These are phyloP conservation scores for Periophthalmus magnuspinnatus DNA, from an alignment of 2,797 vertebrate genomes.

Conservation along the genomic window DNA sequence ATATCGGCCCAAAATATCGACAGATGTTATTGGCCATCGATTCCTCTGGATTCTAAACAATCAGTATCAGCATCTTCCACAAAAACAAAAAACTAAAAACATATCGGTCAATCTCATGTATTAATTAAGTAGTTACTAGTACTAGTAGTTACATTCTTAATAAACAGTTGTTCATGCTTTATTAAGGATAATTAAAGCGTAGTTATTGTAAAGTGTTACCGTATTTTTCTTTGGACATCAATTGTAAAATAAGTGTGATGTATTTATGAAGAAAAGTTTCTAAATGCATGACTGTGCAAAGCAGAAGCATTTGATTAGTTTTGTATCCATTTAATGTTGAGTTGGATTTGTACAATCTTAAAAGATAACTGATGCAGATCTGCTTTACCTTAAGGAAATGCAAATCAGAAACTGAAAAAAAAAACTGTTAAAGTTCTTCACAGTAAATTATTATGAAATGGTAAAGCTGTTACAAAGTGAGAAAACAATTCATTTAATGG, in stretches of 20 bases:
- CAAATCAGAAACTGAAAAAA: neutral
- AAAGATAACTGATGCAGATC: constrained; percentile 2
- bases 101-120: too few species aligned
- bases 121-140: too few species aligned
- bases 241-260: constrained; percentile 6
- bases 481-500: neutral
- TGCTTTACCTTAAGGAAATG: neutral
- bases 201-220: too few species aligned
- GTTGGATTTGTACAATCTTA: constrained; percentile 9
- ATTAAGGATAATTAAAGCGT: too few species aligned
- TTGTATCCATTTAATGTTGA: constrained; percentile 5
- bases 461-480: neutral
- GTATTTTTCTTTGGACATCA: constrained; percentile 8
- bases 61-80: too few species aligned
- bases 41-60: too few species aligned
- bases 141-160: too few species aligned
- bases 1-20: too few species aligned
- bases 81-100: too few species aligned
- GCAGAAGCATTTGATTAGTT: constrained; percentile 1
- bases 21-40: too few species aligned
- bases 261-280: constrained; percentile 8
- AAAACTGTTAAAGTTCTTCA: neutral
- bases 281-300: constrained; percentile 8
- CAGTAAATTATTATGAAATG: constrained; percentile 1
- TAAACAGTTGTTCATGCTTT: too few species aligned